Conservation (phyloP, 2,888 invertebrate species). For the Pilophorus perplexus region DNA sequence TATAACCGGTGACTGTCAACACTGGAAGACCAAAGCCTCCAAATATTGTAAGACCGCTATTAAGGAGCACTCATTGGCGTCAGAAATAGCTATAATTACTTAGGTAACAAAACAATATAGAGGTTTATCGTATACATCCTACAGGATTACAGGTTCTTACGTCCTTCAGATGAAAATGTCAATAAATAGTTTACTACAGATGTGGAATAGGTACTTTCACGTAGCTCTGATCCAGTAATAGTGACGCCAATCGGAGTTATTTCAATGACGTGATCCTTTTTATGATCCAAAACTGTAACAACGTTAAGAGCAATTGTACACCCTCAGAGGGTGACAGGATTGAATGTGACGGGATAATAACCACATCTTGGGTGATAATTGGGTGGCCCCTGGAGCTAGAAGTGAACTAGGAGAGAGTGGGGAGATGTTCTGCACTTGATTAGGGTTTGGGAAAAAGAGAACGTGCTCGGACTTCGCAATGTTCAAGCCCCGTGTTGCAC, state of each 20-base stretch:
- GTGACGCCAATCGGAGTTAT: background rate
- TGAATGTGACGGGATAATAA: conserved; percentile 31
- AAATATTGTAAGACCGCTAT: too few species aligned
- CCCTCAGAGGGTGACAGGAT: background rate
- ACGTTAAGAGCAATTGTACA: background rate
- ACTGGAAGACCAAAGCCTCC: too few species aligned
- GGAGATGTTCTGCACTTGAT: conserved; percentile 16
- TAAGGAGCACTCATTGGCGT: too few species aligned
- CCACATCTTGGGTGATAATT: conserved; percentile 24
- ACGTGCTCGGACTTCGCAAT: conserved; percentile 19
- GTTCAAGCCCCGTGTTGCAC: conserved; percentile 4
- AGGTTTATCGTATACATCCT: too few species aligned
- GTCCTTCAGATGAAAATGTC: too few species aligned
- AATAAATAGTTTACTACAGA: too few species aligned
- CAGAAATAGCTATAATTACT: too few species aligned
- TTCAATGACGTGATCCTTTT: conserved; percentile 25
- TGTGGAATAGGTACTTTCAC: too few species aligned
- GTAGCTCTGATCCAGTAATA: too few species aligned
- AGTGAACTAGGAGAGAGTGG: background rate
- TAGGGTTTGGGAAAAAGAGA: conserved; percentile 19
- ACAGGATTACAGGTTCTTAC: too few species aligned
- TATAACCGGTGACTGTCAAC: too few species aligned
- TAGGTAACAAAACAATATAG: too few species aligned
- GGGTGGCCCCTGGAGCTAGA: conserved; percentile 17
- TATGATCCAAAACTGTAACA: background rate